phyloP scores from a whole-genome alignment of 2,888 invertebrate genomes.

The Chouioia cunea region DNA sequence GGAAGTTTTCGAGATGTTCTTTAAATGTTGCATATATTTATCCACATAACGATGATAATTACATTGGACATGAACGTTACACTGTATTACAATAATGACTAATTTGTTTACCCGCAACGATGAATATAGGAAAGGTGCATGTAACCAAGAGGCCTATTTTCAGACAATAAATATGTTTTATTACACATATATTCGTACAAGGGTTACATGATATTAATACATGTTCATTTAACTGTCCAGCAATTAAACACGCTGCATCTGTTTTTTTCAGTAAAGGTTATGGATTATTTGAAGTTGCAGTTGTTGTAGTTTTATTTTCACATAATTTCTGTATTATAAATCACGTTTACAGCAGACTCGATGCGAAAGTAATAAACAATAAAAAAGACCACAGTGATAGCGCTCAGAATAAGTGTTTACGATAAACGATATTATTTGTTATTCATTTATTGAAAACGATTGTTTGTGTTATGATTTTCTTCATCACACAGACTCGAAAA shows the following conservation, averaged over 20 bases:
- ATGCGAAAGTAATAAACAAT: conserved; percentile 51
- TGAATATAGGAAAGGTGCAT: no score
- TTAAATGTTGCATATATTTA: no score
- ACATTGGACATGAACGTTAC: no score
- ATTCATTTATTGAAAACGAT: conserved; percentile 35
- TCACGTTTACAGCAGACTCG: conserved; percentile 53
- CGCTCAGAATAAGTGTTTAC: conserved; percentile 39
- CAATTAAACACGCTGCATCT: conserved; percentile 68
- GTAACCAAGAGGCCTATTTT: conserved; percentile 41
- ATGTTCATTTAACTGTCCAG: conserved; percentile 69
- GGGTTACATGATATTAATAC: conserved; percentile 69
- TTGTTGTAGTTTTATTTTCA: conserved; percentile 30
- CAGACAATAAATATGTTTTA: conserved; percentile 69
- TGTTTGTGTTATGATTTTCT: conserved; percentile 14
- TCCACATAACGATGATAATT: no score
- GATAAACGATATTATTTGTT: conserved; percentile 41
- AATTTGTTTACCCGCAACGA: no score
- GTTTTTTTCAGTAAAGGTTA: conserved; percentile 50
- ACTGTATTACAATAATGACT: no score
- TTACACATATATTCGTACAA: conserved; percentile 69
- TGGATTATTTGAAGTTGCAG: conserved; percentile 43
- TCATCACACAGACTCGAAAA: not conserved
- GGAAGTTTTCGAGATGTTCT: no score
- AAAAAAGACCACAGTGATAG: conserved; percentile 41
- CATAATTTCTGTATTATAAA: conserved; percentile 30